Evolutionary conservation across 2,113 vertebrate genomes (phyloP).

Genomic region (Caracal caracal): DNA sequence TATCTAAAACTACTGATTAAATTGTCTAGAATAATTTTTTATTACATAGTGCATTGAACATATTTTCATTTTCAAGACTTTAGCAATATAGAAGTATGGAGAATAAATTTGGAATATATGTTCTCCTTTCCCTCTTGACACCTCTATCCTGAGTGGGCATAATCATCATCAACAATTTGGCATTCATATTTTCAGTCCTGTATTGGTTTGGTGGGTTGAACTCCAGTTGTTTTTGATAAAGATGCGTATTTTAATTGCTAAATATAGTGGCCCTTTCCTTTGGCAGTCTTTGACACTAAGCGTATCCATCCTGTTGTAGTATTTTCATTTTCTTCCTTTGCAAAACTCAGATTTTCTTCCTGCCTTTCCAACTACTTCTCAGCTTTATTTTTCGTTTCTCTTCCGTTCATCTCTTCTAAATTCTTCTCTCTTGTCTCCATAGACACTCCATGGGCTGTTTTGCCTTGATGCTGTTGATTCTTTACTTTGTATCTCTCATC

Average conservation of each 20-base stretch:
- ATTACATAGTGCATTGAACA: not conserved
- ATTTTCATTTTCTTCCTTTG: not conserved
- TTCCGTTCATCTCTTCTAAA: not conserved
- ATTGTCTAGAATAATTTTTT: not conserved
- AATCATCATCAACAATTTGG: not conserved
- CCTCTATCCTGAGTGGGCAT: not conserved
- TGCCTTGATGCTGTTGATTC: not conserved
- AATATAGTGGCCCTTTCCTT: not conserved
- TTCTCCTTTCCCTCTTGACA: not conserved
- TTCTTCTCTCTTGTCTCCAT: not conserved
- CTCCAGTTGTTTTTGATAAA: not conserved
- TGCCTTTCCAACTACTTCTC: not conserved
- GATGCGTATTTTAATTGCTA: not conserved
- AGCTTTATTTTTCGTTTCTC: not conserved
- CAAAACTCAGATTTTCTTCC: not conserved
- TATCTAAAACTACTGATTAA: not conserved
- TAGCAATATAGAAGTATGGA: not conserved
- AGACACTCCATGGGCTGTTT: not conserved
- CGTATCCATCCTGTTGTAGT: not conserved
- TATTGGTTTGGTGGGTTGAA: not conserved
- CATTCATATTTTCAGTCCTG: not conserved
- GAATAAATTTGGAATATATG: not conserved
- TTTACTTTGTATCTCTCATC: not conserved
- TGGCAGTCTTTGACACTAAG: not conserved
- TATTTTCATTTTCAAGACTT: not conserved